phyloP scores from a whole-genome alignment of 2,797 vertebrate species.

The Smutsia temminckii region DNA sequence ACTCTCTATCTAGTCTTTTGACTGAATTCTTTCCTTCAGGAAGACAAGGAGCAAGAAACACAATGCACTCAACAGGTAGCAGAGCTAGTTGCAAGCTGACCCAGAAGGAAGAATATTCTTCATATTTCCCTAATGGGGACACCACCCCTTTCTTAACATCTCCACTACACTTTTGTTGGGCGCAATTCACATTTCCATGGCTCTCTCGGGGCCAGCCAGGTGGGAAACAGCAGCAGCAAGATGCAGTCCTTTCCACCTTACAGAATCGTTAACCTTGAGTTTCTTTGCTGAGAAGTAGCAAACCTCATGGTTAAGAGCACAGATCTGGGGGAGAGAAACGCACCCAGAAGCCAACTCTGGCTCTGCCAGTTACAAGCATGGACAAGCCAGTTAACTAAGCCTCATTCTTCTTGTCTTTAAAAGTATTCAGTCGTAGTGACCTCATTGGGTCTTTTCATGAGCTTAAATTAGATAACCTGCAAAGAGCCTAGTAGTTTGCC shows the following conservation, averaged over 20 bases:
- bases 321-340: background rate
- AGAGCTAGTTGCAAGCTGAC: background rate
- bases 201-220: background rate
- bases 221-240: background rate
- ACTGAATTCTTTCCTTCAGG: too few species aligned
- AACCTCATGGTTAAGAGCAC: background rate
- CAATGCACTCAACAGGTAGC: too few species aligned
- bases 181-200: background rate
- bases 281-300: background rate
- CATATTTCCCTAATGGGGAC: background rate
- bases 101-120: background rate
- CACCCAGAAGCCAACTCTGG: background rate
- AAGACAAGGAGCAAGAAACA: too few species aligned
- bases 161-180: background rate
- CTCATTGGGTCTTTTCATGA: background rate
- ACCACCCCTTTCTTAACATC: background rate
- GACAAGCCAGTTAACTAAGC: background rate
- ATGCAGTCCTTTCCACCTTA: background rate
- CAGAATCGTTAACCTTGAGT: background rate
- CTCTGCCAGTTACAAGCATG: background rate
- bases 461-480: background rate
- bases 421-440: background rate
- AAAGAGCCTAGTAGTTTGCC: background rate
- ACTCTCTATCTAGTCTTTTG: too few species aligned
- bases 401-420: background rate